Base-by-base conservation (phyloP, 2,797 vertebrate genomes). In the Anguilla anguilla region DNA sequence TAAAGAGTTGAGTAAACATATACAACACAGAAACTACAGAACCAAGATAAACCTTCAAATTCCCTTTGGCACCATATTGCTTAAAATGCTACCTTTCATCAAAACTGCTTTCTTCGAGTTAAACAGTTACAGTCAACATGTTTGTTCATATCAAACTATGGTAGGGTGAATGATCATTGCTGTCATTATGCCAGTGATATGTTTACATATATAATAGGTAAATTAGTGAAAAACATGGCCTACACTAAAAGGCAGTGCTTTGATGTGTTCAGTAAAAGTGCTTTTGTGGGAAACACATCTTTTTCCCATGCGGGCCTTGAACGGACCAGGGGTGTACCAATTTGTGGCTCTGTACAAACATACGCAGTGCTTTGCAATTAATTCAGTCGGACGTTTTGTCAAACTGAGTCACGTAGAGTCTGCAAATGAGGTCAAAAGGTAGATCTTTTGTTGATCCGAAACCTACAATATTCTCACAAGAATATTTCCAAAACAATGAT, bases 391-490 rank as follows among this genome's bases (percentile, higher is more conserved):
- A 51, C n/a, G 4, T 35, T 35, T 51, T 74, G 22, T 51, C 87
- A 43, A 79, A 84, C 35, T 59, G 51, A 88, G 67, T 74, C 25
- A 49, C 7, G 3, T 28, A 13, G 10, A 22, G n/a, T 84, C 57
- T n/a, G 28, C 39, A 85, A 85, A 43, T 59, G 22, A 88, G 1
- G 69, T 59, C 64, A 86, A 82, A 53, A 89, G 89, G 89, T 91
- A 89, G 87, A 91, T 83, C 89, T 91, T 91, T 90, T 90, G 91
- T 90, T 90, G 89, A 92, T 91, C 90, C 88, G 55, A 83, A 82
- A 88, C 86, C 77, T 31, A 88, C 84, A 85, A 85, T 87, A 88
- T 88, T 87, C 87, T 85, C 57, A 87, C 86, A 91, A 64, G 11
- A 64, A 86, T 61, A 88, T 43, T 82, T 84, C 6, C 35, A 35